A percentile compares a stretch with the other conserved stretches of the same genome.
Evolutionary conservation across 2,113 vertebrate species (phyloP).

Genomic region (Scortum barcoo): DNA sequence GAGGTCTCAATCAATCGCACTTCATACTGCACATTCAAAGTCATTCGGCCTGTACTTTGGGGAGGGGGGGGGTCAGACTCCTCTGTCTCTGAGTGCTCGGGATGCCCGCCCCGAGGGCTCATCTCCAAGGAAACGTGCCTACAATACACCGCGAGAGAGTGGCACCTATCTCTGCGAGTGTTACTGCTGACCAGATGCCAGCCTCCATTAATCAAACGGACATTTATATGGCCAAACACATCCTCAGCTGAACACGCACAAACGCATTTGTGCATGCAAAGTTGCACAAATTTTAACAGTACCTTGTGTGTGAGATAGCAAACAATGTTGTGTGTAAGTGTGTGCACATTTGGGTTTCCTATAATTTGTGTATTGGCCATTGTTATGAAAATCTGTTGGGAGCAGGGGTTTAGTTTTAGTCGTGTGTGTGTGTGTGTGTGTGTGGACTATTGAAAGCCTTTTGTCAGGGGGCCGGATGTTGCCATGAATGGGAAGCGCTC

Average conservation of each 20-base stretch:
- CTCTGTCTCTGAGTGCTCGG: not conserved
- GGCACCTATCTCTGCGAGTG: constrained; percentile 3
- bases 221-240: constrained; percentile 25
- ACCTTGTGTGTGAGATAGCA: not conserved
- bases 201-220: constrained; percentile 41
- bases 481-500: constrained; percentile 68
- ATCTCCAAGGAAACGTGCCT: constrained; percentile 2
- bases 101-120: constrained; percentile 4
- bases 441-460: constrained; percentile 67
- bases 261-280: not conserved
- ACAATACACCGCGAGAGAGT: not conserved
- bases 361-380: constrained; percentile 59
- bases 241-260: not conserved
- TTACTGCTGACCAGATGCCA: constrained; percentile 53
- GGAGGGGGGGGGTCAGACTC: not conserved
- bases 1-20: constrained; percentile 36
- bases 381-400: constrained; percentile 68
- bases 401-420: constrained; percentile 24
- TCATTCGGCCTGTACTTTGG: not conserved
- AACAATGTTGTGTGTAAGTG: not conserved
- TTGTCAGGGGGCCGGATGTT: constrained; percentile 77
- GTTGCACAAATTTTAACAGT: not conserved
- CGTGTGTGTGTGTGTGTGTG: constrained; percentile 30
- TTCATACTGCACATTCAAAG: constrained; percentile 20
- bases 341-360: constrained; percentile 43